Conservation (phyloP, 1,140 invertebrate species). For the Drosophila miranda region DNA sequence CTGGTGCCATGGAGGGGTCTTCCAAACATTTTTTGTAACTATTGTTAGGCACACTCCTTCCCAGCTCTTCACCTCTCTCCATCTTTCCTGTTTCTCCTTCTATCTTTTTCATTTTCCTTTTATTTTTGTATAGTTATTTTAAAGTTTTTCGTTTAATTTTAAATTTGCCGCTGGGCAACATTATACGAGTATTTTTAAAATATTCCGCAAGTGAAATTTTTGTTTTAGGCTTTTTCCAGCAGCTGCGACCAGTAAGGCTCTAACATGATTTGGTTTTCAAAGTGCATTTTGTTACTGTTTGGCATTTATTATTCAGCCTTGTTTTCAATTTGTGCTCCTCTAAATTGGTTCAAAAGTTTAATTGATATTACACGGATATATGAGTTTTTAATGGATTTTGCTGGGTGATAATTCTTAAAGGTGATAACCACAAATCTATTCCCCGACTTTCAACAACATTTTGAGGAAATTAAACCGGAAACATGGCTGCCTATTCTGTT, state of each 20-base stretch:
- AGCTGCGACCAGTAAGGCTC: slow-evolving; percentile 56
- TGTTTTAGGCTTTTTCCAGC: slow-evolving; percentile 48
- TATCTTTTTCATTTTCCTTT: slow-evolving; percentile 1
- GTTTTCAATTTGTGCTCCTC: slow-evolving; percentile 42
- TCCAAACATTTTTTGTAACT: slow-evolving; percentile 21
- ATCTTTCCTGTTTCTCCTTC: slow-evolving; percentile 5
- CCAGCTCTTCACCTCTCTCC: too few relatives aligned
- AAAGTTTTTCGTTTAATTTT: slow-evolving; percentile 80
- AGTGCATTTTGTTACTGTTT: slow-evolving; percentile 42
- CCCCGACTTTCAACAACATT: too few relatives aligned
- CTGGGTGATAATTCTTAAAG: too few relatives aligned
- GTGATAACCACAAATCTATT: too few relatives aligned
- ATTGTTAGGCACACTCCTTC: slow-evolving; percentile 7
- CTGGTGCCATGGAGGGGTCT: slow-evolving; percentile 1
- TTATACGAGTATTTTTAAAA: slow-evolving; percentile 60
- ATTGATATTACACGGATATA: too few relatives aligned
- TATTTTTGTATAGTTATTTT: slow-evolving; percentile 72
- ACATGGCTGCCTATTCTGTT: too few relatives aligned
- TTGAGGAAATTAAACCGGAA: too few relatives aligned
- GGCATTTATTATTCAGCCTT: slow-evolving; percentile 15
- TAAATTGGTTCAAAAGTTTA: slow-evolving; percentile 18
- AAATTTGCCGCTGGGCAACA: slow-evolving; percentile 69
- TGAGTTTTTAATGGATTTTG: too few relatives aligned
- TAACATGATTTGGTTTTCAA: slow-evolving; percentile 48
- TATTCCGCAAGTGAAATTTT: slow-evolving; percentile 37